Base-by-base conservation (phyloP, 2,113 vertebrate genomes). In the Epinephelus lanceolatus region DNA sequence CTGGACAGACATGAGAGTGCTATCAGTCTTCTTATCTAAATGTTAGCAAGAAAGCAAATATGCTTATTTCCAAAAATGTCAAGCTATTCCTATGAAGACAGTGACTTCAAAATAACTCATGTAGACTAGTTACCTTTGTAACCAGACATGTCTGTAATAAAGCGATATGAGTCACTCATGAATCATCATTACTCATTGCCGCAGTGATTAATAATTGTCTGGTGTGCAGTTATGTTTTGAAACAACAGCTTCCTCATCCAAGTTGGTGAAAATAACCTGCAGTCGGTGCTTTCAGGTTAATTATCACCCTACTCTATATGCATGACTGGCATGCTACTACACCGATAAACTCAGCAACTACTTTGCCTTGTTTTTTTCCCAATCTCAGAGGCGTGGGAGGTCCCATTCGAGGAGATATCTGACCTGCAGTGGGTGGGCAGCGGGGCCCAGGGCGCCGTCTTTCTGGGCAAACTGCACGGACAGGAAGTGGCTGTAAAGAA, bases 341-440 rank as follows among this genome's bases (percentile, higher is more conserved):
- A 76, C 18, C 0, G 1, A 79, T 42, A 53, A 71, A 40, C 74
- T 82, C 55, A 84, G 53, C 9, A 53, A 27, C 18, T 10, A 10
- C 25, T 61, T 53, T 14, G 3, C 37, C 30, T 3, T 80, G 17
- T 25, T 57, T 21, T n/a, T 81, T n/a, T 27, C 57, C 52, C 17
- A 49, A 59, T 19, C 78, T 18, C 92, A 96, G 95, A 95, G 80
- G 94, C 94, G 5, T 99, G 98, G 98, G 98, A 99, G 91, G 97
- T 99, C 61, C 98, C 98, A 0, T 99, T 99, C 19, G 98, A 99
- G 93, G 98, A 99, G 95, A 99, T 99, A 92, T 97, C 97, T 51
- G 98, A 99, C 94, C 96, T 99, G 90, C 98, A 99, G 96, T 99
- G 98, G 98, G 97, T 99, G 76, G 98, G 98, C 93, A 98, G 97